phyloP scores from a whole-genome alignment of 1,140 invertebrate genomes.

The Diorhabda sublineata region DNA sequence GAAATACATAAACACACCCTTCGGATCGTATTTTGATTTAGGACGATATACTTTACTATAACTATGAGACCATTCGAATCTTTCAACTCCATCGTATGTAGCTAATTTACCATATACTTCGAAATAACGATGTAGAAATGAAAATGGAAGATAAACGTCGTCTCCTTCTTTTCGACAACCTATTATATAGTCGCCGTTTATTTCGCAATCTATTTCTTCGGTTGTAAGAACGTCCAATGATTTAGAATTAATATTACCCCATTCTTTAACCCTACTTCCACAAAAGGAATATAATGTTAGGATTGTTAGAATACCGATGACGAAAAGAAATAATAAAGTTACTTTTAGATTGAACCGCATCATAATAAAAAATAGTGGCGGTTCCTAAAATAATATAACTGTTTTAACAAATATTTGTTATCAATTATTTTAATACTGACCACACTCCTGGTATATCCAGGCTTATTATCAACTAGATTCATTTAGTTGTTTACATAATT shows the following conservation, averaged over 20 bases:
- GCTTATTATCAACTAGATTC: background rate
- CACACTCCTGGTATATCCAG: background rate
- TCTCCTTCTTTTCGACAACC: slow-evolving; percentile 78
- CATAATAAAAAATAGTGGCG: slow-evolving; percentile 50
- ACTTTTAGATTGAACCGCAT: slow-evolving; percentile 58
- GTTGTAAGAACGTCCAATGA: slow-evolving; percentile 47
- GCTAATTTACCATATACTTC: slow-evolving; percentile 82
- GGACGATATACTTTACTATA: slow-evolving; percentile 89
- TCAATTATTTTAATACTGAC: background rate
- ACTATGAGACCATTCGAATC: slow-evolving; percentile 93
- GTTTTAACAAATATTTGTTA: background rate
- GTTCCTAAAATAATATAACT: slow-evolving; percentile 36
- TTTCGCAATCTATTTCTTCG: slow-evolving; percentile 83
- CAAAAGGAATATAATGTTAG: slow-evolving; percentile 55
- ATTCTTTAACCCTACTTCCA: slow-evolving; percentile 43
- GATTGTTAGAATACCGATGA: slow-evolving; percentile 50
- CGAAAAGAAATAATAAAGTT: slow-evolving; percentile 49
- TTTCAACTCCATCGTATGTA: slow-evolving; percentile 62
- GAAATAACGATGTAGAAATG: slow-evolving; percentile 85
- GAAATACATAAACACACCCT: slow-evolving; percentile 91
- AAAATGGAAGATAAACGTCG: slow-evolving; percentile 89
- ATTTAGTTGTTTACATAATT: background rate
- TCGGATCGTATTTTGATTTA: slow-evolving; percentile 80
- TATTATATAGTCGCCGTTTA: slow-evolving; percentile 84
- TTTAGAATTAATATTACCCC: slow-evolving; percentile 39